phyloP scores from a whole-genome alignment of 2,888 invertebrate species.

The Galerucella calmariensis region DNA sequence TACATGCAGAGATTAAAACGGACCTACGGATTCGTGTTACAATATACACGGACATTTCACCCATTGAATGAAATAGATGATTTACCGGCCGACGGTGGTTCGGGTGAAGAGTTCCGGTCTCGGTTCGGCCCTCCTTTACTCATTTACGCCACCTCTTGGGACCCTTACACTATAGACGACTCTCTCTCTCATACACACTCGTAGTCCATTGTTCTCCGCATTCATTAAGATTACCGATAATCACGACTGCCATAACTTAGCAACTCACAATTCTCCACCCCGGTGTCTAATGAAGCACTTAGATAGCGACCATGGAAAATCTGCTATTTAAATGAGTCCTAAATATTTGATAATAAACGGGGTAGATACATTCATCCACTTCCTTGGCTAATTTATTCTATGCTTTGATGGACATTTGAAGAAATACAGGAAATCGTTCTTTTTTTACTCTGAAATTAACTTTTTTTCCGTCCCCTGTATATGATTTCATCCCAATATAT shows the following conservation, averaged over 20 bases:
- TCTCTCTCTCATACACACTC: slow-evolving; percentile 36
- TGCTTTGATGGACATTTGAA: slow-evolving; percentile 29
- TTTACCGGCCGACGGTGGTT: slow-evolving; percentile 48
- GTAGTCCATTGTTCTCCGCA: slow-evolving; percentile 57
- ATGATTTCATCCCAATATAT: no score
- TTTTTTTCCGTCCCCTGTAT: background rate
- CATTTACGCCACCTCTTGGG: slow-evolving; percentile 54
- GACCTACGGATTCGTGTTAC: slow-evolving; percentile 48
- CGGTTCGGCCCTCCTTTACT: slow-evolving; percentile 48
- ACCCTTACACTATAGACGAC: slow-evolving; percentile 51
- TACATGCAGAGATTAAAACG: slow-evolving; percentile 48
- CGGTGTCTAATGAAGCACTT: slow-evolving; percentile 60
- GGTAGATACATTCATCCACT: slow-evolving; percentile 41
- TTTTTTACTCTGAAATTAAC: slow-evolving; percentile 22
- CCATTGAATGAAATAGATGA: slow-evolving; percentile 49
- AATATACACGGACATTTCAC: slow-evolving; percentile 50
- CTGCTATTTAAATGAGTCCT: slow-evolving; percentile 58
- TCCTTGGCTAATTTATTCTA: slow-evolving; percentile 34
- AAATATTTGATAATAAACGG: slow-evolving; percentile 57
- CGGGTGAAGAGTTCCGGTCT: slow-evolving; percentile 55
- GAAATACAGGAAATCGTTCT: slow-evolving; percentile 31
- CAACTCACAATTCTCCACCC: slow-evolving; percentile 54
- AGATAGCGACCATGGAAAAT: slow-evolving; percentile 57
- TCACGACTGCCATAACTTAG: slow-evolving; percentile 60
- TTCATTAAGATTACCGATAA: slow-evolving; percentile 63